Evolutionary conservation across 2,113 vertebrate genomes (phyloP).

Genomic region (Columbina picui): DNA sequence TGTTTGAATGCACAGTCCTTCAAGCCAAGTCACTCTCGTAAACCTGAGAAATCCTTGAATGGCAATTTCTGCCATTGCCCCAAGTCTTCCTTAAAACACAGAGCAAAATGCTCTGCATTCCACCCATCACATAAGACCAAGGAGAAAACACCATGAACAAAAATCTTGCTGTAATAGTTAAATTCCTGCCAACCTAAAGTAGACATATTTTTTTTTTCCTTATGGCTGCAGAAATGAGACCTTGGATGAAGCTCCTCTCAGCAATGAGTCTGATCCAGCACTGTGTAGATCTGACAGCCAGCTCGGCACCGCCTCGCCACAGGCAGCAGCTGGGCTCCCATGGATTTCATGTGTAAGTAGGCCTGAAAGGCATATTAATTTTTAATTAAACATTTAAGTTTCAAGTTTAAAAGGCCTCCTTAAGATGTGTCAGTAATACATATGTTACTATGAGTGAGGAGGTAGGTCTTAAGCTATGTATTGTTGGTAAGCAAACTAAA

Average conservation of each 20-base stretch:
- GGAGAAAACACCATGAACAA: not conserved
- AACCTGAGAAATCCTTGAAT: not conserved
- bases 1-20: not conserved
- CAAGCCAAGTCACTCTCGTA: not conserved
- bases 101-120: not conserved
- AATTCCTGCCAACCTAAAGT: not conserved
- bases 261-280: not conserved
- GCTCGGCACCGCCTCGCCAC: rapidly evolving
- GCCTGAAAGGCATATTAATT: not conserved
- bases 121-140: not conserved
- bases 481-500: not conserved
- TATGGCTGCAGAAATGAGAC: not conserved
- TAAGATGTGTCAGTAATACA: not conserved
- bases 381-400: not conserved
- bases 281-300: not conserved
- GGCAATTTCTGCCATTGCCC: not conserved
- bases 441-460: not conserved
- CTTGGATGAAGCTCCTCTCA: not conserved
- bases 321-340: not conserved
- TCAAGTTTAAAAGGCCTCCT: not conserved
- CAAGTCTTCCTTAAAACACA: not conserved
- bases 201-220: not conserved
- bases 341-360: not conserved
- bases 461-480: not conserved
- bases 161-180: not conserved